A percentile compares a stretch with the other conserved stretches of the same genome.
Conservation (phyloP, 2,113 vertebrate species). For the Tragelaphus scriptus region DNA sequence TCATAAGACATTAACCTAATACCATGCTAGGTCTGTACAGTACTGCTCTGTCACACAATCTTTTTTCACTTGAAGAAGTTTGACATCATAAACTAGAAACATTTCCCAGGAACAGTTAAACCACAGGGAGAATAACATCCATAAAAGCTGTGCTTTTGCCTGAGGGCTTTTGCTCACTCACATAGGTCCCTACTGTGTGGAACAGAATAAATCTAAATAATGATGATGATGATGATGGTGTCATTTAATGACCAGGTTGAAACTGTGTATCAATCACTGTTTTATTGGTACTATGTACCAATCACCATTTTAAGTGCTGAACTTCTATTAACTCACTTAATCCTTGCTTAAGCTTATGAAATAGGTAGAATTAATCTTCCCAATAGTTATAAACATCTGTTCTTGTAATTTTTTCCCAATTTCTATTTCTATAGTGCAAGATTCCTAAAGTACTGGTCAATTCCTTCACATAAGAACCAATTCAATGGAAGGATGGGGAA, state of each 20-base stretch:
- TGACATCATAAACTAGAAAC: not conserved
- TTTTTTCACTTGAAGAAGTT: not conserved
- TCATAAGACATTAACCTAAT: not conserved
- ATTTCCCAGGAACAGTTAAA: not conserved
- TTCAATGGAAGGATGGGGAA: not conserved
- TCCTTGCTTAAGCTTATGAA: not conserved
- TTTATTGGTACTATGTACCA: not conserved
- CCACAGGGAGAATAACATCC: not conserved
- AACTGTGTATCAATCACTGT: not conserved
- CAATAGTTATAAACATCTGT: not conserved
- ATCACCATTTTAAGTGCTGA: not conserved
- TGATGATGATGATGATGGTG: not conserved
- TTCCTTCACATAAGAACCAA: not conserved
- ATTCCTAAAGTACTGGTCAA: not conserved
- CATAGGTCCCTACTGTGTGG: not conserved
- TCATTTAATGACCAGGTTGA: not conserved
- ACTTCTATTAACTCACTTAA: slow-evolving; percentile 13
- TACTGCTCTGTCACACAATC: not conserved
- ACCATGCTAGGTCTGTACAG: not conserved
- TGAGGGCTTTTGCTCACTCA: not conserved
- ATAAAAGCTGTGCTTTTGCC: not conserved
- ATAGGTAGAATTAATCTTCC: not conserved
- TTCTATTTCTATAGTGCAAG: not conserved
- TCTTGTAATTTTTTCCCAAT: not conserved
- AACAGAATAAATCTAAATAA: not conserved